These are phyloP conservation scores for Puntigrus tetrazona DNA, from an alignment of 2,113 vertebrate genomes.

Conservation along the genomic window DNA sequence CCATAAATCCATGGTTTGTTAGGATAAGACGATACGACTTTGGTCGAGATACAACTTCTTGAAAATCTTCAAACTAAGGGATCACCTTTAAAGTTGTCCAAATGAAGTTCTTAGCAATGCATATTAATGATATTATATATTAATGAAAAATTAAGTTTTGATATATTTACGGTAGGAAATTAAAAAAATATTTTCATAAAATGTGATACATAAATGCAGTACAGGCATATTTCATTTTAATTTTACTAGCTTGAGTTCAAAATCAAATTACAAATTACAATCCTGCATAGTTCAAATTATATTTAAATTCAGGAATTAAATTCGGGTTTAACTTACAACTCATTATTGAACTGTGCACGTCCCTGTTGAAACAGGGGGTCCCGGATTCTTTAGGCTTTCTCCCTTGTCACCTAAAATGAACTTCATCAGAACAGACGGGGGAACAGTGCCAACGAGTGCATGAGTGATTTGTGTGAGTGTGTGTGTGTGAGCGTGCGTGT, in stretches of 20 bases:
- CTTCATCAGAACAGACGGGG: not conserved
- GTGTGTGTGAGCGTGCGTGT: not conserved
- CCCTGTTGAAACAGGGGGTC: not conserved
- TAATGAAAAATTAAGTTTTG: too few relatives aligned
- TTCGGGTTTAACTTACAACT: not conserved
- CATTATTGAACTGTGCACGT: not conserved
- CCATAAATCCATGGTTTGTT: too few relatives aligned
- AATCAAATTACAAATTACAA: not conserved
- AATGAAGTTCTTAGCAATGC: too few relatives aligned
- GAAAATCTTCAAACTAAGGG: too few relatives aligned
- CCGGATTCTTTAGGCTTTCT: not conserved
- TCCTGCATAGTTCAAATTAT: not conserved
- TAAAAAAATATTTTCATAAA: too few relatives aligned
- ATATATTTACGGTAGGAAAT: too few relatives aligned
- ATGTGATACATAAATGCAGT: too few relatives aligned
- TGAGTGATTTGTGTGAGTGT: conserved; percentile 22
- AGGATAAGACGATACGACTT: too few relatives aligned
- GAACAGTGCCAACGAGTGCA: conserved; percentile 2
- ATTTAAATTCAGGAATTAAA: not conserved
- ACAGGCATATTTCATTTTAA: too few relatives aligned
- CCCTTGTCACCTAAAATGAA: conserved; percentile 5
- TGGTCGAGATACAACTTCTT: too few relatives aligned
- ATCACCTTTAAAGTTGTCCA: too few relatives aligned
- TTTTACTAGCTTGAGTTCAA: not conserved
- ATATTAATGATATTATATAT: too few relatives aligned